These are phyloP conservation scores for Natator depressus DNA, from an alignment of 2,113 vertebrate species.

Conservation along the genomic window DNA sequence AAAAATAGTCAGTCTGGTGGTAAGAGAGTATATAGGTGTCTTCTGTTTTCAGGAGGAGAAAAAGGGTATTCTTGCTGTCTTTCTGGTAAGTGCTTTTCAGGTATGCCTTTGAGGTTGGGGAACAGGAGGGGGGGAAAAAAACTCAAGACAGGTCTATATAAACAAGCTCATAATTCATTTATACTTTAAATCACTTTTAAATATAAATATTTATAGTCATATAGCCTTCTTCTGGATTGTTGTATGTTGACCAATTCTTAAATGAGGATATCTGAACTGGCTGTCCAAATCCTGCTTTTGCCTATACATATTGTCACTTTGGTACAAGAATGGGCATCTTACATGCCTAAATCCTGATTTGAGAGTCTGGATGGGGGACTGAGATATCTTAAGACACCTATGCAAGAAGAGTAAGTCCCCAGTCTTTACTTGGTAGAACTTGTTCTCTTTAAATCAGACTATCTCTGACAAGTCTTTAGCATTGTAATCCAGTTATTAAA, in stretches of 20 bases:
- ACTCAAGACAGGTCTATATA: background rate
- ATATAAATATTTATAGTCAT: background rate
- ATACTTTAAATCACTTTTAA: background rate
- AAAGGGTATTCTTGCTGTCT: background rate
- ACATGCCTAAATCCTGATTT: background rate
- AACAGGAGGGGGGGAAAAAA: background rate
- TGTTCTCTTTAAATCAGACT: background rate
- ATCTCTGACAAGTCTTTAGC: background rate
- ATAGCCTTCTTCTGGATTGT: background rate
- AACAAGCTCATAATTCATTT: background rate
- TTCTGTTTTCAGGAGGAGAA: background rate
- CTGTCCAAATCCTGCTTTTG: background rate
- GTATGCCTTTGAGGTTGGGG: background rate
- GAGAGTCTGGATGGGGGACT: background rate
- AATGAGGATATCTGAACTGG: background rate
- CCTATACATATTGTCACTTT: background rate
- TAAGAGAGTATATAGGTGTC: background rate
- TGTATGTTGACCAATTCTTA: background rate
- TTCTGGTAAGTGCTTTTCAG: background rate
- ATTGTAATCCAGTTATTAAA: background rate
- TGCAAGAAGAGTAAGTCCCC: background rate
- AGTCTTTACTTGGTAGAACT: background rate
- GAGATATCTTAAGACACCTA: background rate
- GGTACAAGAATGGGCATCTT: background rate
- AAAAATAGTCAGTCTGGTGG: background rate